phyloP scores from a whole-genome alignment of 2,797 vertebrate species.

The Notoglanidium macrostoma region DNA sequence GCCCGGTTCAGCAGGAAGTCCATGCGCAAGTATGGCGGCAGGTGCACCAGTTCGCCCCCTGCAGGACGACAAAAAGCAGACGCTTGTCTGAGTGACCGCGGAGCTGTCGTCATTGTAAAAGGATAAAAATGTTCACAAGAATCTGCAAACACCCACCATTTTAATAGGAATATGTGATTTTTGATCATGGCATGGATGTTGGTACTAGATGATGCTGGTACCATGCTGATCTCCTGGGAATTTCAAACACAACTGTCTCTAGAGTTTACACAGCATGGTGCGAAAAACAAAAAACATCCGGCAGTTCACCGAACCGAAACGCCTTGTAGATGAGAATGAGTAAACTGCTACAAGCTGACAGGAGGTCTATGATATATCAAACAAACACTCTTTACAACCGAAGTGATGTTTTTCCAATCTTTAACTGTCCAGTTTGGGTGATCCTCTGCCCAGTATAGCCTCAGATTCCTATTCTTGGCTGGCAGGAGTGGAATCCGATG shows the following conservation, averaged over 20 bases:
- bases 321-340: background rate
- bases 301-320: background rate
- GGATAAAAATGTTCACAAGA: background rate
- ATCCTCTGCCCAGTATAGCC: background rate
- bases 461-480: background rate
- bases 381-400: background rate
- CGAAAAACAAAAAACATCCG: background rate
- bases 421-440: background rate
- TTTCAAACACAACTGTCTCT: background rate
- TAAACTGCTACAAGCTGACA: background rate
- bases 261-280: background rate
- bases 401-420: background rate
- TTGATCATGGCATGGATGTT: background rate
- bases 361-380: too few species aligned
- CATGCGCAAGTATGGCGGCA: slow-evolving; percentile 98
- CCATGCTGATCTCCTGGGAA: background rate
- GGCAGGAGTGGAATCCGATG: background rate
- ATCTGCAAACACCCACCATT: background rate
- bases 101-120: background rate
- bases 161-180: background rate
- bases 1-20: slow-evolving; percentile 97
- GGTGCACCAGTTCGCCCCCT: slow-evolving; percentile 93
- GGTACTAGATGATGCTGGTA: background rate
- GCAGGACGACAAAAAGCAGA: slow-evolving; percentile 41
- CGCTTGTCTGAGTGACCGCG: too few species aligned